These are phyloP conservation scores for Auanema freiburgensis DNA, from an alignment of 2,888 invertebrate species.

Conservation along the genomic window DNA sequence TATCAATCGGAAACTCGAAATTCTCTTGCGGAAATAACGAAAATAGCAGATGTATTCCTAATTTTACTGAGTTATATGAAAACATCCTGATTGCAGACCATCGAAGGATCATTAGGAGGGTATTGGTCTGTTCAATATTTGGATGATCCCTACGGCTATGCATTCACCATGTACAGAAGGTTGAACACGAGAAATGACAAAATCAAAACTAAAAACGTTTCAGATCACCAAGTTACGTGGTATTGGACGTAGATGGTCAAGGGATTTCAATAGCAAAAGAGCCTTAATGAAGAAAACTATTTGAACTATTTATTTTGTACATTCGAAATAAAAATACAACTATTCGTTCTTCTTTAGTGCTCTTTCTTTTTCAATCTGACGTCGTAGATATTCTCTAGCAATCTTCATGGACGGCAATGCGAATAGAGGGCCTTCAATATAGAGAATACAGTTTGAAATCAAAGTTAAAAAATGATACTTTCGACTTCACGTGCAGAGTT, in stretches of 20 bases:
- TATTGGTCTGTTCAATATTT: constrained; percentile 15
- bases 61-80: not conserved
- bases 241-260: constrained; percentile 17
- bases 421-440: constrained; percentile 11
- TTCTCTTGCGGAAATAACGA: constrained; percentile 5
- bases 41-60: constrained; percentile 13
- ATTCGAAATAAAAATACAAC: constrained; percentile 4
- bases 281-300: not conserved
- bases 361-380: constrained; percentile 7
- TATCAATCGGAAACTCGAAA: not conserved
- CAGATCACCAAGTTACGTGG: constrained; percentile 13
- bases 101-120: constrained; percentile 14
- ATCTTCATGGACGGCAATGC: constrained; percentile 15
- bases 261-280: constrained; percentile 13
- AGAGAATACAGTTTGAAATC: not conserved
- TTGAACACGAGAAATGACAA: not conserved
- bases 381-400: constrained; percentile 15
- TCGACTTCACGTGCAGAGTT: constrained; percentile 1
- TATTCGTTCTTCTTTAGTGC: constrained; percentile 2
- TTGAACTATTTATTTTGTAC: constrained; percentile 4
- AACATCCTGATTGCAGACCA: constrained; percentile 6
- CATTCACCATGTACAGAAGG: constrained; percentile 14
- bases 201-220: not conserved
- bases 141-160: constrained; percentile 17
- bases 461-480: constrained; percentile 2